These are phyloP conservation scores for Parthenolecanium corni DNA, from an alignment of 2,888 invertebrate genomes.

Conservation along the genomic window DNA sequence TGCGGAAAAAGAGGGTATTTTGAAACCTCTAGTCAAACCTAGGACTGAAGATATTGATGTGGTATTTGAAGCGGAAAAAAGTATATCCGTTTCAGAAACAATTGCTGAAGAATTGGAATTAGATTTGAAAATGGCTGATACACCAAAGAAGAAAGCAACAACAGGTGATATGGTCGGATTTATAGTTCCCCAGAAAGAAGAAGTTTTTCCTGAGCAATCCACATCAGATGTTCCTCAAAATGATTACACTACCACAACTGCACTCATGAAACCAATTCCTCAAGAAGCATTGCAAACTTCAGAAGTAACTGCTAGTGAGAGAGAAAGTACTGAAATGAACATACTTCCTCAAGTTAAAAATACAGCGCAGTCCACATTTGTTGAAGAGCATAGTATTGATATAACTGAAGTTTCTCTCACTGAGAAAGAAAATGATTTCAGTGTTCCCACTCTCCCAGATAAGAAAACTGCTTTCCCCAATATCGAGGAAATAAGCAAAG, in stretches of 20 bases:
- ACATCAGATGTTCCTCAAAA: conserved; percentile 35
- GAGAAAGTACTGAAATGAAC: conserved; percentile 5
- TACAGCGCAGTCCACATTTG: conserved; percentile 42
- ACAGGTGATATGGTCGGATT: conserved; percentile 35
- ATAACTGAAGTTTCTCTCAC: conserved; percentile 42
- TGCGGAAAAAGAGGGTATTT: conserved; percentile 43
- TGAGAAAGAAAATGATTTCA: conserved; percentile 42
- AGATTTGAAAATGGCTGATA: conserved; percentile 37
- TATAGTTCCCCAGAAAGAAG: conserved; percentile 40
- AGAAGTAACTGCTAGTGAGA: conserved; percentile 40
- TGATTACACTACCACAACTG: not conserved
- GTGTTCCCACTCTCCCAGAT: not conserved
- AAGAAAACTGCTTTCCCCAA: conserved; percentile 3
- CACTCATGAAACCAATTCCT: conserved; percentile 20
- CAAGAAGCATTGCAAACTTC: conserved; percentile 36
- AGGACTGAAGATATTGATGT: conserved; percentile 33
- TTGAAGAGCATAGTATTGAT: conserved; percentile 48
- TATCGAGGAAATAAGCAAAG: conserved; percentile 1
- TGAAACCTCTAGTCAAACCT: conserved; percentile 33
- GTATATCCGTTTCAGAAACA: conserved; percentile 47
- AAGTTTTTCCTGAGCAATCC: conserved; percentile 36
- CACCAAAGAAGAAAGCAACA: conserved; percentile 37
- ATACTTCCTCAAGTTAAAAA: not conserved
- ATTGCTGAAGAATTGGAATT: conserved; percentile 39
- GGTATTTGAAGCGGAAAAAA: conserved; percentile 46